These are phyloP conservation scores for Drosophila leonis DNA, from an alignment of 2,888 invertebrate genomes.

Conservation along the genomic window DNA sequence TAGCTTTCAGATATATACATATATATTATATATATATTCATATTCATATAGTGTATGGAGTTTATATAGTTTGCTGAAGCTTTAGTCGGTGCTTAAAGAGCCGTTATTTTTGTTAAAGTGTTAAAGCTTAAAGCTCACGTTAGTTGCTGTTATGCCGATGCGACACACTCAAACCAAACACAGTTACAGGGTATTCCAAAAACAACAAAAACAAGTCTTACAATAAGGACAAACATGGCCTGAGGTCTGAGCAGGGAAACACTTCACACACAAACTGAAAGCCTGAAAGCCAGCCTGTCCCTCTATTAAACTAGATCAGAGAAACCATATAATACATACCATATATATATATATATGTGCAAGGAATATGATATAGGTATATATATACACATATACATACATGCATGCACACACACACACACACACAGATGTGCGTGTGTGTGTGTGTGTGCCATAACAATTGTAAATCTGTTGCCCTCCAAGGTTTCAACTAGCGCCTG, in stretches of 20 bases:
- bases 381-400: slow-evolving; percentile 6
- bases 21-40: background rate
- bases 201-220: slow-evolving; percentile 15
- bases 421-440: slow-evolving; percentile 7
- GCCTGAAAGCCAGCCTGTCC: background rate
- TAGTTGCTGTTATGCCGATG: slow-evolving; percentile 36
- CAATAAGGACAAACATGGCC: slow-evolving; percentile 13
- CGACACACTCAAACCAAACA: slow-evolving; percentile 16
- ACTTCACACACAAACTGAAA: slow-evolving; percentile 11
- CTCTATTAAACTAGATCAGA: slow-evolving; percentile 16
- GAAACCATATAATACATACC: slow-evolving; percentile 24
- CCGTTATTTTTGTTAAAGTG: slow-evolving; percentile 57
- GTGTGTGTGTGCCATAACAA: slow-evolving; percentile 36
- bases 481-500: slow-evolving; percentile 77
- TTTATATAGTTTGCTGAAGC: slow-evolving; percentile 12
- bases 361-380: slow-evolving; percentile 19
- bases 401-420: background rate
- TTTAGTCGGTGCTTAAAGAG: slow-evolving; percentile 35
- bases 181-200: slow-evolving; percentile 52
- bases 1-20: background rate
- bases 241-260: slow-evolving; percentile 41
- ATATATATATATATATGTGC: slow-evolving; percentile 7
- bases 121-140: slow-evolving; percentile 64
- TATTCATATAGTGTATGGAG: background rate
- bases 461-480: slow-evolving; percentile 73